Evolutionary conservation across 2,113 vertebrate genomes (phyloP).

Genomic region (Promerops cafer): DNA sequence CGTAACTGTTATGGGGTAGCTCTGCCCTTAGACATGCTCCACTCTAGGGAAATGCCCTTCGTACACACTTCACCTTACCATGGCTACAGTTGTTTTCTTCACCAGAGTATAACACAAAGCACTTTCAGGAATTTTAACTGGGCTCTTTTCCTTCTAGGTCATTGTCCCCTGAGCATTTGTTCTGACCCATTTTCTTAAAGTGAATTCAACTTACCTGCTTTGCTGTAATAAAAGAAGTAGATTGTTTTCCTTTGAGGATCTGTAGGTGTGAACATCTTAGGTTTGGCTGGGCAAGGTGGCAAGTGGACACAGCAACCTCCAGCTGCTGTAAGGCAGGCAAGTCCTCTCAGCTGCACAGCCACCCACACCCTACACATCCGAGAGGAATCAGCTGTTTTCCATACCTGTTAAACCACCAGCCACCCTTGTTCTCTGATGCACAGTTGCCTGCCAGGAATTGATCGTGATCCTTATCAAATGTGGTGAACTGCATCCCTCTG

Average conservation of each 20-base stretch:
- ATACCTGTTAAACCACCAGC: conserved; percentile 94
- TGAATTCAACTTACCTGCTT: neutral
- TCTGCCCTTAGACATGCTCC: neutral
- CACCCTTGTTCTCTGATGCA: conserved; percentile 79
- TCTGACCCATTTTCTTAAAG: neutral
- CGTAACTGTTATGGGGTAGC: neutral
- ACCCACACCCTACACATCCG: neutral
- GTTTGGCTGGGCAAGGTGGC: neutral
- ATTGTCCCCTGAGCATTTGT: neutral
- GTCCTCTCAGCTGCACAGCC: neutral
- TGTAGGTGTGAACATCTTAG: neutral
- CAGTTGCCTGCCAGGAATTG: conserved; percentile 83
- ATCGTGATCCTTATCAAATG: conserved; percentile 85
- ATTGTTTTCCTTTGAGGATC: neutral
- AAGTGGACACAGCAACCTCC: neutral
- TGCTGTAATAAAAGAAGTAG: neutral
- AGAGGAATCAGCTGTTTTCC: neutral
- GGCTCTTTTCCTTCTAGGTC: neutral
- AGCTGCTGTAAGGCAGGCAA: neutral
- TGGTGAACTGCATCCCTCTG: conserved; percentile 86
- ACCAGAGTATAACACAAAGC: neutral
- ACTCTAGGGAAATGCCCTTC: neutral
- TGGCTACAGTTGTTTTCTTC: neutral
- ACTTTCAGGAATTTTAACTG: neutral
- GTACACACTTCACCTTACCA: neutral